Percentiles rank a stretch among this genome's conserved stretches.
Evolutionary conservation across 1,140 invertebrate genomes (phyloP).

Genomic region (Triops cancriformis): DNA sequence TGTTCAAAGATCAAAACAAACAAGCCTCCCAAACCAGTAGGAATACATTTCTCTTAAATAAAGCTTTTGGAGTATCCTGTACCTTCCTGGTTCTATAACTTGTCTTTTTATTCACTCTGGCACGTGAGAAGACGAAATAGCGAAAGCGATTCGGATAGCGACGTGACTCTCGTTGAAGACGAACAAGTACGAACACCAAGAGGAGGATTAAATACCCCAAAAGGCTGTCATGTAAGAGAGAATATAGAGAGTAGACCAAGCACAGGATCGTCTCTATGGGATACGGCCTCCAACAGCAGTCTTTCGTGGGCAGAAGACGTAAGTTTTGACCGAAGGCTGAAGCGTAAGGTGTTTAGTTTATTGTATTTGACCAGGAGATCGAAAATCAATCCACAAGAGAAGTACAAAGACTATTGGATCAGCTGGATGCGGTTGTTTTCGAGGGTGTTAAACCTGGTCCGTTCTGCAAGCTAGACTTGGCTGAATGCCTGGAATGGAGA

Average conservation of each 20-base stretch:
- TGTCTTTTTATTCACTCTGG: no score
- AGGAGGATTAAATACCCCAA: background rate
- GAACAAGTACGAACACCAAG: background rate
- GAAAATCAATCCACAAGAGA: background rate
- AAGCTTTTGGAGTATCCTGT: no score
- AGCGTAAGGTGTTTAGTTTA: background rate
- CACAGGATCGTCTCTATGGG: background rate
- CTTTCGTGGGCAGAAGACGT: background rate
- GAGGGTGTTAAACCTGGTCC: background rate
- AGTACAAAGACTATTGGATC: constrained; percentile 6
- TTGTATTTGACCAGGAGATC: background rate
- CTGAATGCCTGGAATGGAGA: background rate
- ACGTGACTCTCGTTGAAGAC: background rate
- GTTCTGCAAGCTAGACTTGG: background rate
- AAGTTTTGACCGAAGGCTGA: background rate
- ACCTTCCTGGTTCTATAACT: no score
- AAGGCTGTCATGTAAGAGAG: background rate
- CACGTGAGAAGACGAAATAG: background rate
- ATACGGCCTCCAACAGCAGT: background rate
- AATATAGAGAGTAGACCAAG: background rate
- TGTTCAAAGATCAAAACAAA: background rate
- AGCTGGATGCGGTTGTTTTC: background rate
- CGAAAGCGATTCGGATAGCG: background rate
- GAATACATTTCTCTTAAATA: no score
- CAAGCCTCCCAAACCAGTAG: background rate